Percentiles rank a stretch among this genome's conserved stretches.
Evolutionary conservation across 2,797 vertebrate genomes (phyloP).

Genomic region (Oophaga sylvatica): DNA sequence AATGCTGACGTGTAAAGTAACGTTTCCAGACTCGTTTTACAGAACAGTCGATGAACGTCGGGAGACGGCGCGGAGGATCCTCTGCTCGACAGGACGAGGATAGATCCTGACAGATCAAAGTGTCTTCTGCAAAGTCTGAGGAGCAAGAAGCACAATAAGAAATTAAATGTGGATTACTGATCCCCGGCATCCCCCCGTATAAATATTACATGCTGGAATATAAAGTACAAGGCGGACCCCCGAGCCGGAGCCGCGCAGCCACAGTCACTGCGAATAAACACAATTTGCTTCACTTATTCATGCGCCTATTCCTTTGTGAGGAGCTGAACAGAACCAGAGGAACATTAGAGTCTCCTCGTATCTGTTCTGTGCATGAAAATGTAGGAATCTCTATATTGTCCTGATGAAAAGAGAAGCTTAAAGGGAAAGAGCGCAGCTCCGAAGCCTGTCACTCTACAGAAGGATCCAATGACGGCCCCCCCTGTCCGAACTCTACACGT

Average conservation of each 20-base stretch:
- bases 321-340: not conserved
- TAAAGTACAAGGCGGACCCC: not conserved
- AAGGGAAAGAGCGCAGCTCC: not conserved
- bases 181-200: not conserved
- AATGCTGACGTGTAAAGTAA: not conserved
- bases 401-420: not conserved
- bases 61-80: not conserved
- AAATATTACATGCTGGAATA: conserved; percentile 2
- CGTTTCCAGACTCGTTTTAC: not conserved
- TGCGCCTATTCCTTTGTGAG: not conserved
- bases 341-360: not conserved
- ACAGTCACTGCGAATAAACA: conserved; percentile 8
- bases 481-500: not conserved
- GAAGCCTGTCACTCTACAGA: not conserved
- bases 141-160: not conserved
- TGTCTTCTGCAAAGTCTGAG: not conserved
- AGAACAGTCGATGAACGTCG: not conserved
- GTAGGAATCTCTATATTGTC: not conserved
- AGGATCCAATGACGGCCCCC: not conserved
- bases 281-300: conserved; percentile 26
- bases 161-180: conserved; percentile 12
- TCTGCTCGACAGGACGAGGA: not conserved
- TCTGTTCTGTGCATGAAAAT: not conserved
- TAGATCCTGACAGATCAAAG: conserved; percentile 3
- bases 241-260: not conserved